Evolutionary conservation across 2,113 vertebrate species (phyloP).

Genomic region (Myotis yumanensis): DNA sequence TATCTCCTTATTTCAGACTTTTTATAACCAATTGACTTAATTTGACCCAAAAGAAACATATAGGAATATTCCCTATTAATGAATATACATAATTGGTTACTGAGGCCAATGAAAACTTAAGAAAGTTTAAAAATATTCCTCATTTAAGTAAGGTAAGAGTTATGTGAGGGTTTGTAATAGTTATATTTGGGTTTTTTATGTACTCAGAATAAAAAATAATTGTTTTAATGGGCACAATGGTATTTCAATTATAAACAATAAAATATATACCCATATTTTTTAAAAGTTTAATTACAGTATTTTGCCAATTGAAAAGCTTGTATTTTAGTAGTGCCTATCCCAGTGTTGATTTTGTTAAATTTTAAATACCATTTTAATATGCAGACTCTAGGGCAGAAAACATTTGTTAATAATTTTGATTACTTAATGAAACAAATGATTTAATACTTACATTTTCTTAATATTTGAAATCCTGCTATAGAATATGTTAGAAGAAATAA

Average conservation of each 20-base stretch:
- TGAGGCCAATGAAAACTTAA: neutral
- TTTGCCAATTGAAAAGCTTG: neutral
- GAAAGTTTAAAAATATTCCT: neutral
- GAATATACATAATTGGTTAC: neutral
- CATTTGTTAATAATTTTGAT: neutral
- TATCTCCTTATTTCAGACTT: neutral
- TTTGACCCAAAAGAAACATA: neutral
- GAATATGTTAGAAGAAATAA: neutral
- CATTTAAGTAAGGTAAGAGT: conserved; percentile 1
- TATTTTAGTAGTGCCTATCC: neutral
- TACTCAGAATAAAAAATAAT: conserved; percentile 14
- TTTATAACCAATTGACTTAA: neutral
- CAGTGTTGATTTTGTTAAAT: neutral
- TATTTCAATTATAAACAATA: neutral
- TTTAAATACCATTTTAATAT: conserved; percentile 10
- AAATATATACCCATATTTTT: neutral
- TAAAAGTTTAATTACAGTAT: neutral
- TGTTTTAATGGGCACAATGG: neutral
- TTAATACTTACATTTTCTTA: neutral
- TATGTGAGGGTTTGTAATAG: neutral
- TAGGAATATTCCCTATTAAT: neutral
- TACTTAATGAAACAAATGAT: neutral
- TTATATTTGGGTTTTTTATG: neutral
- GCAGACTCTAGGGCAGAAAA: neutral
- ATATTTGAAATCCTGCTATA: neutral